These are phyloP conservation scores for Folsomia manolachei DNA, from an alignment of 2,888 invertebrate genomes.

Conservation along the genomic window DNA sequence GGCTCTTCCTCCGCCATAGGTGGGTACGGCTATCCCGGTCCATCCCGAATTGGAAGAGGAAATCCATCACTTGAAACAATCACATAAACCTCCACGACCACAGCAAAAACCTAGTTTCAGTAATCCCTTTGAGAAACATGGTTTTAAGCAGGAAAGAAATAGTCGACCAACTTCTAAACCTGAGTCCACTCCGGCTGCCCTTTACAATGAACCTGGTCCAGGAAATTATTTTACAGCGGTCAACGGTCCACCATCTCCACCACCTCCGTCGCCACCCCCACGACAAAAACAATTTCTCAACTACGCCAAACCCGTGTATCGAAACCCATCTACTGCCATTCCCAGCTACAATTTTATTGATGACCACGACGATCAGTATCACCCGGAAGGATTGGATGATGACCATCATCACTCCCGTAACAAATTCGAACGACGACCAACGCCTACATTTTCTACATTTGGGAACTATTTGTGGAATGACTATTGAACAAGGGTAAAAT, in stretches of 20 bases:
- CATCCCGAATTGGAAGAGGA: constrained; percentile 1
- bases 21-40: neutral
- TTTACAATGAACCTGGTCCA: neutral
- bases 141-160: neutral
- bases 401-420: too few relatives aligned
- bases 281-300: neutral
- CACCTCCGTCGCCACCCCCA: constrained; percentile 9
- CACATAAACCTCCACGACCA: neutral
- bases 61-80: neutral
- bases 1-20: neutral
- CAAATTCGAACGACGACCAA: too few relatives aligned
- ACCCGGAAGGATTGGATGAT: too few relatives aligned
- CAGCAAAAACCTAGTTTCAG: neutral
- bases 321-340: constrained; percentile 16
- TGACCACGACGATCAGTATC: constrained; percentile 9
- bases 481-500: too few relatives aligned
- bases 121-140: too few relatives aligned
- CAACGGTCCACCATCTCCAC: constrained; percentile 10
- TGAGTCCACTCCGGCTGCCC: constrained; percentile 6
- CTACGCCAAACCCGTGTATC: constrained; percentile 10
- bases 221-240: constrained; percentile 15
- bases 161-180: constrained; percentile 16
- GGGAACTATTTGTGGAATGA: too few relatives aligned
- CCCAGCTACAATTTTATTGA: constrained; percentile 28
- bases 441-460: too few relatives aligned